Conservation (phyloP, 2,888 invertebrate species). For the Melieria omissa region DNA sequence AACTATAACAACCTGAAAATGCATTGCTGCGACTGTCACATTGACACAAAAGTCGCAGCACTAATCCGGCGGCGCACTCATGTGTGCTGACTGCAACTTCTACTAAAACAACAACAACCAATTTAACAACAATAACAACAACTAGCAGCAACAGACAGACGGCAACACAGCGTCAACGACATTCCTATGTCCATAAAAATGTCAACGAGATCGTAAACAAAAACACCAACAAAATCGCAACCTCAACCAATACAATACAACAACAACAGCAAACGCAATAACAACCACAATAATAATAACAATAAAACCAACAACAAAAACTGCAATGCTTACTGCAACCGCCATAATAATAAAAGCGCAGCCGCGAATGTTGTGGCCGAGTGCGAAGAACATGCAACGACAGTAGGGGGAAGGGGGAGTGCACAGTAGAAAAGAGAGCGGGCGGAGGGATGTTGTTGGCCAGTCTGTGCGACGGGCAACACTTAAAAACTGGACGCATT, state of each 20-base stretch:
- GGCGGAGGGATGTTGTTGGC: conserved; percentile 24
- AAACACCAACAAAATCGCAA: too few relatives aligned
- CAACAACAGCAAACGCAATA: too few relatives aligned
- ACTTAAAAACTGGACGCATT: conserved; percentile 51
- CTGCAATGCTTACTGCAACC: conserved; percentile 28
- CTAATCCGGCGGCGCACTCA: background rate
- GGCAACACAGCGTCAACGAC: conserved; percentile 30
- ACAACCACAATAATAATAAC: conserved; percentile 10
- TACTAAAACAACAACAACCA: background rate
- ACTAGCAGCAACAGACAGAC: too few relatives aligned
- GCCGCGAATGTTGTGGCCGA: too few relatives aligned
- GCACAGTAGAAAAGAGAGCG: conserved; percentile 19
- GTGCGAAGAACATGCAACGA: background rate
- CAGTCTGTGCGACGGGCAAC: conserved; percentile 24
- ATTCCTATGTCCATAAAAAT: conserved; percentile 64
- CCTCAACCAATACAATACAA: too few relatives aligned
- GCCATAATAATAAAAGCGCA: too few relatives aligned
- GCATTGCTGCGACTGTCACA: background rate
- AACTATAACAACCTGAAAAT: too few relatives aligned
- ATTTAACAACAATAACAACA: too few relatives aligned
- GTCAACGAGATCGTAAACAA: conserved; percentile 51
- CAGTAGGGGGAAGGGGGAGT: background rate
- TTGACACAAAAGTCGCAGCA: background rate
- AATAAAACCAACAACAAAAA: conserved; percentile 34
- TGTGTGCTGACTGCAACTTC: background rate